Conservation (phyloP, 2,113 vertebrate genomes). For the Ivindomyrus marchei region DNA sequence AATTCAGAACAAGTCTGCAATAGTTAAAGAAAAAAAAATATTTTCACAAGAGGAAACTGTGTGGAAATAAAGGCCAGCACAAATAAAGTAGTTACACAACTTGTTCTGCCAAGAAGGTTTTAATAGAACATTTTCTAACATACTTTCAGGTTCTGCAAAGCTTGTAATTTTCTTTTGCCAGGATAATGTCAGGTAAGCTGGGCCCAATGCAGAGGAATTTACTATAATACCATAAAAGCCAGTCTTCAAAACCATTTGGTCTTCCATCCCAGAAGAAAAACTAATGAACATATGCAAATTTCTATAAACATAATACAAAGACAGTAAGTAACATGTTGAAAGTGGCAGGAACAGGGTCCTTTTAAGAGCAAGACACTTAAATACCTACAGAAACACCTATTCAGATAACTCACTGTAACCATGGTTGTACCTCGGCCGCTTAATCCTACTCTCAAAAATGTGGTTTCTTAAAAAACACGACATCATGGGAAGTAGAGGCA, state of each 20-base stretch:
- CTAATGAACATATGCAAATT: not conserved
- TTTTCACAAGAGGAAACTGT: conserved; percentile 6
- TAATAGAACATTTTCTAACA: not conserved
- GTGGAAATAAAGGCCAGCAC: not conserved
- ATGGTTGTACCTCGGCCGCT: not conserved
- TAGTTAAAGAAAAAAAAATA: not conserved
- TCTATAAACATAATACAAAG: not conserved
- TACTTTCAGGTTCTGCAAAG: not conserved
- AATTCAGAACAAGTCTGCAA: not conserved
- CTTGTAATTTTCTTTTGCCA: not conserved
- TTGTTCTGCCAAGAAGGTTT: not conserved
- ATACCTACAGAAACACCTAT: not conserved
- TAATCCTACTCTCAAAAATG: not conserved
- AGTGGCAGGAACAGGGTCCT: not conserved
- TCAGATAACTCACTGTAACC: not conserved
- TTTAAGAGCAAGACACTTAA: not conserved
- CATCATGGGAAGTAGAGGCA: not conserved
- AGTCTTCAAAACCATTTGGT: not conserved
- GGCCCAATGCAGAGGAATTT: not conserved
- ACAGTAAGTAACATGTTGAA: not conserved
- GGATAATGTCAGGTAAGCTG: not conserved
- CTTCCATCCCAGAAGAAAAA: not conserved
- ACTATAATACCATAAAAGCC: not conserved
- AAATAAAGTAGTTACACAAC: conserved; percentile 10
- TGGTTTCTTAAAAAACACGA: not conserved